Base-by-base conservation (phyloP, 92 coral and sea anemone species). In the Porites rus region DNA sequence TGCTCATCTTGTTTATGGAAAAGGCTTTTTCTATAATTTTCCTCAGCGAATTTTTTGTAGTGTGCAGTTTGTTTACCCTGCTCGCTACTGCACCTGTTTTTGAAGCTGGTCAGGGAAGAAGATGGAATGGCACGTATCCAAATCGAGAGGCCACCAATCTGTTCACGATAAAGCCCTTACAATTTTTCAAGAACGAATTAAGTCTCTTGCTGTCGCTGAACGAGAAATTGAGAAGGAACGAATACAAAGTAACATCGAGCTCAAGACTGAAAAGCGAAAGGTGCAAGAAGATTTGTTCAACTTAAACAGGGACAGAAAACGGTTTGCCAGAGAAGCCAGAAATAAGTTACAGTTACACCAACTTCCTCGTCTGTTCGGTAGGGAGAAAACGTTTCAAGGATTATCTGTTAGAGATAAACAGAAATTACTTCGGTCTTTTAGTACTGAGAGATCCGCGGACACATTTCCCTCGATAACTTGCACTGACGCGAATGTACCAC, bases 111-210 rank as follows among this genome's bases (percentile, higher is more conserved):
- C 1, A 0, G 7, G 11, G 7, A 10, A 59, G 19, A 61, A 1
- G 16, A 20, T 46, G 61, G 46, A 78, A 13, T 50, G 51, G 46
- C 43, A 51, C 20, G 12, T 25, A 79, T 5, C 61, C 11, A 50
- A n/a, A 19, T 14, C 83, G 18, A 79, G 24, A 79, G 74, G 74
- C 8, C 93, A 91, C 64, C 94, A 91, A 79, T 84, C 90, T 6
- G 94, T 88, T 24, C 84, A 88, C 69, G 94, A 88, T 22, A 93
- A 88, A 81, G 96, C 96, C 20, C 64, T 93, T 16, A 72, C 90
- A 4, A 91, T 91, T 59, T 90, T 93, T 69, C 92, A 89, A 82
- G 96, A 93, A 25, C 83, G 96, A 8, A 87, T 86, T 2, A 91
- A 88, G 59, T 63, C 72, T 20, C 96, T 93, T 10, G 65, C 88